Evolutionary conservation across 2,888 invertebrate genomes (phyloP).

Genomic region (Phania funesta): DNA sequence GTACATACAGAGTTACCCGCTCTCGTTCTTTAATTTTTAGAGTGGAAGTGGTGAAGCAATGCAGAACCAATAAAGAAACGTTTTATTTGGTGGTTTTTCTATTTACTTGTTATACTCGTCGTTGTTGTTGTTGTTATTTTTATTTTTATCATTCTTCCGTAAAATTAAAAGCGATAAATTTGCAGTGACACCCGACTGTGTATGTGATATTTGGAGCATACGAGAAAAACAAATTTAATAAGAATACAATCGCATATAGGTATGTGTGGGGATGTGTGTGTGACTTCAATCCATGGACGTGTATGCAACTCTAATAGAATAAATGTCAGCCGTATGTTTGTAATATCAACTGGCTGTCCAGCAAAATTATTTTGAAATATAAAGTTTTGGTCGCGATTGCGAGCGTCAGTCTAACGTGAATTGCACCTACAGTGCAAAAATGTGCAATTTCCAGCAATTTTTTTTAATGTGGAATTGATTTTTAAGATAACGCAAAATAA

Average conservation of each 20-base stretch:
- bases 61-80: conserved; percentile 74
- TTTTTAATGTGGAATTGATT: too few relatives aligned
- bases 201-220: conserved; percentile 24
- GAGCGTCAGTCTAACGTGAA: too few relatives aligned
- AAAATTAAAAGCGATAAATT: conserved; percentile 78
- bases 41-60: background rate
- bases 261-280: background rate
- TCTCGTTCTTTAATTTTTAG: background rate
- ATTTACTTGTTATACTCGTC: conserved; percentile 44
- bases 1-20: background rate
- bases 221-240: conserved; percentile 20
- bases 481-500: too few relatives aligned
- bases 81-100: conserved; percentile 63
- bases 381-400: too few relatives aligned
- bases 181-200: conserved; percentile 59
- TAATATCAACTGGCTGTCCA: background rate
- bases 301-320: conserved; percentile 37
- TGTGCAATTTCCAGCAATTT: too few relatives aligned
- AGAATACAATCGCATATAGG: conserved; percentile 9
- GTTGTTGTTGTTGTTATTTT: conserved; percentile 57
- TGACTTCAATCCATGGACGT: background rate
- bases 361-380: too few relatives aligned
- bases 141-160: conserved; percentile 69
- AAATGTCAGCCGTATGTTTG: conserved; percentile 17
- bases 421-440: too few relatives aligned